Evolutionary conservation across 1,140 invertebrate genomes (phyloP).

Genomic region (Tribolium castaneum): DNA sequence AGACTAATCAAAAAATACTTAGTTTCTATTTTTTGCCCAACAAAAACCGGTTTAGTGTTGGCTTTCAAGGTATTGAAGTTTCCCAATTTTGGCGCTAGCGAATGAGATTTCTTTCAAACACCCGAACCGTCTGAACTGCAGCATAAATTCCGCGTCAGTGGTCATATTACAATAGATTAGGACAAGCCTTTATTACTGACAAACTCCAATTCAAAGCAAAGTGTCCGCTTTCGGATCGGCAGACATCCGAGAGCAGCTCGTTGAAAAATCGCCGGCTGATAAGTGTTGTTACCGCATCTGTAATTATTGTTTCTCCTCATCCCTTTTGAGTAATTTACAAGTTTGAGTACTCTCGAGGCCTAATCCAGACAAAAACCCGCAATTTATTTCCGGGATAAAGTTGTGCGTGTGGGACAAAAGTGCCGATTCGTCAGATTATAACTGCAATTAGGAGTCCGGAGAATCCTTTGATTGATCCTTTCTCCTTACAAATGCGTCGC

Average conservation of each 20-base stretch:
- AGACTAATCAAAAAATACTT: no score
- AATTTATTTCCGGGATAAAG: slow-evolving; percentile 2
- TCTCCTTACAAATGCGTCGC: slow-evolving; percentile 32
- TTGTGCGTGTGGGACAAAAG: slow-evolving; percentile 7
- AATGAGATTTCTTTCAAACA: neutral
- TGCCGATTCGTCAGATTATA: slow-evolving; percentile 33
- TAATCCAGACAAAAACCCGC: neutral
- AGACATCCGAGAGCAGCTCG: neutral
- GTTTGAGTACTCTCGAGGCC: slow-evolving; percentile 8
- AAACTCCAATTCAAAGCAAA: slow-evolving; percentile 11
- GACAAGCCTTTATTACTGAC: slow-evolving; percentile 7
- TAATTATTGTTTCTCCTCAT: slow-evolving; percentile 24
- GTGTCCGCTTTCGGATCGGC: slow-evolving; percentile 1
- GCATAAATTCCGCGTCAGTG: neutral
- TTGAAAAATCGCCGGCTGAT: slow-evolving; percentile 6
- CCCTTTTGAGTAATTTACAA: slow-evolving; percentile 27
- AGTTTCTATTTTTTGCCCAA: no score
- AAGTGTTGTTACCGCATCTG: slow-evolving; percentile 22
- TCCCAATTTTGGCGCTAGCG: neutral
- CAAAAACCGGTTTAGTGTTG: neutral
- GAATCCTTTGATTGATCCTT: slow-evolving; percentile 24
- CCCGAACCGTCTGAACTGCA: neutral
- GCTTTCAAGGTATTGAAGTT: neutral
- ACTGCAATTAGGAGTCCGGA: slow-evolving; percentile 28
- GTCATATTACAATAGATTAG: slow-evolving; percentile 21